Evolutionary conservation across 2,888 invertebrate genomes (phyloP).

Genomic region (Archips crataeganus): DNA sequence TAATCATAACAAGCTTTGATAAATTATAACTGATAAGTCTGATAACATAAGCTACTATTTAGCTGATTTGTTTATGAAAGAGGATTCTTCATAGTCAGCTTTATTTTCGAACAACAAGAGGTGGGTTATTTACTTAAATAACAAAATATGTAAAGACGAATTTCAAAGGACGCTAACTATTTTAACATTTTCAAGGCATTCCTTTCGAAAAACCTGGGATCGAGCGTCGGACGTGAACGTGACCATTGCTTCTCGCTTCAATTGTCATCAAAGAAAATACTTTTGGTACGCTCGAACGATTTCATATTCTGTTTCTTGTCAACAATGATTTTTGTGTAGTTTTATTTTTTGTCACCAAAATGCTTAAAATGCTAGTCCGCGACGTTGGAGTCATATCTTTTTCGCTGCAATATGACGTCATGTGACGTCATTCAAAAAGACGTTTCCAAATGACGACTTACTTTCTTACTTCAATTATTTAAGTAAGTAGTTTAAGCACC

Average conservation of each 20-base stretch:
- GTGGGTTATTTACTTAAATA: neutral
- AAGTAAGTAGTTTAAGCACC: neutral
- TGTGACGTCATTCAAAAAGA: neutral
- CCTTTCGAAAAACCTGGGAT: constrained; percentile 48
- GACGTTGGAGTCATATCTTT: neutral
- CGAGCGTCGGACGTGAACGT: constrained; percentile 57
- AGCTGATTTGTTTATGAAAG: neutral
- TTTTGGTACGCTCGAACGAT: constrained; percentile 69
- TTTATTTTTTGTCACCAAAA: constrained; percentile 2
- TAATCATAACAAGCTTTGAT: constrained; percentile 21
- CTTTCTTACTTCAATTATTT: neutral
- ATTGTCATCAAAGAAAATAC: constrained; percentile 62
- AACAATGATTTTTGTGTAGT: constrained; percentile 53
- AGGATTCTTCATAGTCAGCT: neutral
- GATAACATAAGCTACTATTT: constrained; percentile 1
- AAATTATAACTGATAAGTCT: too few relatives aligned
- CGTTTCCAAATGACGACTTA: neutral
- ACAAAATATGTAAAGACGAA: neutral
- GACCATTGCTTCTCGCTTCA: constrained; percentile 63
- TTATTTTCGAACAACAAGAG: neutral
- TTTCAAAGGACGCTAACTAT: constrained; percentile 6
- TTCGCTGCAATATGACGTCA: neutral
- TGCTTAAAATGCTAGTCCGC: neutral
- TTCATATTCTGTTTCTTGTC: constrained; percentile 53
- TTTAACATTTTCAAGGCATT: constrained; percentile 38